phyloP scores from a whole-genome alignment of 2,797 vertebrate species.

The Melanotaenia pygmaea region DNA sequence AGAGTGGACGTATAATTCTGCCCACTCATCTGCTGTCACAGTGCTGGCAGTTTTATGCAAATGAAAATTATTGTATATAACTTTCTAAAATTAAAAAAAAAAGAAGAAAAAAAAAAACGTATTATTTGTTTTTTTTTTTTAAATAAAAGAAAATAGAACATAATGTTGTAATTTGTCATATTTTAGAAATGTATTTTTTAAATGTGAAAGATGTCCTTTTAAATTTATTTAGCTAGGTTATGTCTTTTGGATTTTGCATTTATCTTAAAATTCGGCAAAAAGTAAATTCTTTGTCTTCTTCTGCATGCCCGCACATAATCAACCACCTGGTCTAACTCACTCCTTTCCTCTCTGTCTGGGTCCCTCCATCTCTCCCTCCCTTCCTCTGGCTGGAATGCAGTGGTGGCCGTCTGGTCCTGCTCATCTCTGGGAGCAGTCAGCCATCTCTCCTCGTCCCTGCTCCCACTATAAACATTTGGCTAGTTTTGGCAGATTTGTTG shows the following conservation, averaged over 20 bases:
- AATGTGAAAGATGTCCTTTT: slow-evolving; percentile 4
- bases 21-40: neutral
- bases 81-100: no score
- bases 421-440: slow-evolving; percentile 78
- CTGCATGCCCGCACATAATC: neutral
- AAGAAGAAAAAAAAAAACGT: no score
- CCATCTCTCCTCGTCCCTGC: slow-evolving; percentile 76
- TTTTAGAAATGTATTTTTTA: neutral
- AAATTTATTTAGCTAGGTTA: neutral
- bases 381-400: slow-evolving; percentile 64
- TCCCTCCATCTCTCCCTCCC: slow-evolving; percentile 28
- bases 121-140: no score
- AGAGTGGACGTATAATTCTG: neutral
- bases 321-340: slow-evolving; percentile 47
- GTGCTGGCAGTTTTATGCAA: no score
- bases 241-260: neutral
- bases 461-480: slow-evolving; percentile 83
- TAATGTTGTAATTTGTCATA: neutral
- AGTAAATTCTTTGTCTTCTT: slow-evolving; percentile 6
- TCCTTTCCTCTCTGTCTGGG: slow-evolving; percentile 24
- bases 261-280: neutral
- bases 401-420: slow-evolving; percentile 75
- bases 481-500: slow-evolving; percentile 83
- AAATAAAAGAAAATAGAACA: neutral
- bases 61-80: no score